Base-by-base conservation (phyloP, 2,113 vertebrate species). In the Pungitius pungitius region DNA sequence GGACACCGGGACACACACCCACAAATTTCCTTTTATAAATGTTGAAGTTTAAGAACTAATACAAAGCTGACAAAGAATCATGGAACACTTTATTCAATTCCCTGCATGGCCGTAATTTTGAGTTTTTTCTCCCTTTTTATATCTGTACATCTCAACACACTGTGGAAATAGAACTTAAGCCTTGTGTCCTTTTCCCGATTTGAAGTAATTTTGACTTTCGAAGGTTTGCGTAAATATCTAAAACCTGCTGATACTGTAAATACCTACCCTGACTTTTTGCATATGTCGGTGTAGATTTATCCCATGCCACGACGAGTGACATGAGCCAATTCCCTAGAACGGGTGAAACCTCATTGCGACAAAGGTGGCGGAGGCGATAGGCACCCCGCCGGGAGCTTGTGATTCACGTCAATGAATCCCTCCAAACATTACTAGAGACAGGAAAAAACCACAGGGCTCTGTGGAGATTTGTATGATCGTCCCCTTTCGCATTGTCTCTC, bases 321-420 rank as follows among this genome's bases (percentile, higher is more conserved):
- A 18, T 0, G 8, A 62, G 67, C 45, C 42, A 40, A 40, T 52
- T 69, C 73, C 62, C 59, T 62, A 45, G 76, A 75, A 4, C 47
- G 59, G 76, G 60, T 71, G 74, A 76, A 83, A 83, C 81, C 56
- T 70, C 67, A 77, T 75, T 62, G 30, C 26, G 63, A 39, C 42
- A 42, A 52, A 78, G 65, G 69, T 67, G 67, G 61, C 15, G 47
- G 57, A 64, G 58, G 68, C 67, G 30, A 39, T 45, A 35, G 22
- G 43, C 59, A 43, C 35, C 68, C 40, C 54, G n/a, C 22, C 63
- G 45, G 39, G 14, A 71, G 69, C 68, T 57, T n/a, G 62, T 68
- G 78, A 84, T 69, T 70, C 64, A 51, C 17, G 57, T 76, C 58
- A 35, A 54, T 83, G 64, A 79, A 17, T 65, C 49, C 17, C 33